A percentile compares a stretch with the other conserved stretches of the same genome.
phyloP scores from a whole-genome alignment of 2,888 invertebrate genomes.

The Mimachlamys varia region DNA sequence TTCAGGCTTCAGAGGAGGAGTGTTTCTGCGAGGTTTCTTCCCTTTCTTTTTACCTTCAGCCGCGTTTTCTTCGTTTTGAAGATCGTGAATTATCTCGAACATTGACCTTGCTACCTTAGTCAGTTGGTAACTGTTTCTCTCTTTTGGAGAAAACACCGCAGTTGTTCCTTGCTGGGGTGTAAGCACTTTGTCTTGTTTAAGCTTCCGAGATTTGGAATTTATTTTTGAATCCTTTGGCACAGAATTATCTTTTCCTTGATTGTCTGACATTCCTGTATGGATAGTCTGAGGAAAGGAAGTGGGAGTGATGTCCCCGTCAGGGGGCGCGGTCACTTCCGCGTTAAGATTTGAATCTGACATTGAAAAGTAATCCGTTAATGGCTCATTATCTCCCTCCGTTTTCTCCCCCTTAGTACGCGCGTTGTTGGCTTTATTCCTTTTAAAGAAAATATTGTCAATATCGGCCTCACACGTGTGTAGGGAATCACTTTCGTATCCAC shows the following conservation, averaged over 20 bases:
- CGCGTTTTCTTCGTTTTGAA: constrained; percentile 60
- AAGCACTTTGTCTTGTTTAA: background rate
- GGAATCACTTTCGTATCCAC: constrained; percentile 70
- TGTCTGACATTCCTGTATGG: background rate
- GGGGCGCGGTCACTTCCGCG: background rate
- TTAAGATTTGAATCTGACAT: constrained; percentile 55
- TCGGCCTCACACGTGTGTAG: constrained; percentile 59
- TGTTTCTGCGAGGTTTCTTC: constrained; percentile 4
- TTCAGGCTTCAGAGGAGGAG: constrained; percentile 43
- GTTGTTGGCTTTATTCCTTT: constrained; percentile 53
- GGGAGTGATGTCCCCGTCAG: background rate
- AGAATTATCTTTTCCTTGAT: background rate
- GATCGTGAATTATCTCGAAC: constrained; percentile 68
- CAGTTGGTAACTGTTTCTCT: constrained; percentile 66
- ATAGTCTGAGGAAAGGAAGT: background rate
- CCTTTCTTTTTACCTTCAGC: constrained; percentile 31
- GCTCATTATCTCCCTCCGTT: constrained; percentile 45
- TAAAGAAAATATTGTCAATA: constrained; percentile 54
- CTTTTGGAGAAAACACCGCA: constrained; percentile 61
- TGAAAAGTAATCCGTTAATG: constrained; percentile 57
- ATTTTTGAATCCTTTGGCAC: constrained; percentile 28
- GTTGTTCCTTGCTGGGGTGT: constrained; percentile 43
- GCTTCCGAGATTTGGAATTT: constrained; percentile 16
- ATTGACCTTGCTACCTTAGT: constrained; percentile 67
- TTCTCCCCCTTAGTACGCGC: background rate